These are phyloP conservation scores for Elysia chlorotica DNA, from an alignment of 1,140 invertebrate genomes.

Conservation along the genomic window DNA sequence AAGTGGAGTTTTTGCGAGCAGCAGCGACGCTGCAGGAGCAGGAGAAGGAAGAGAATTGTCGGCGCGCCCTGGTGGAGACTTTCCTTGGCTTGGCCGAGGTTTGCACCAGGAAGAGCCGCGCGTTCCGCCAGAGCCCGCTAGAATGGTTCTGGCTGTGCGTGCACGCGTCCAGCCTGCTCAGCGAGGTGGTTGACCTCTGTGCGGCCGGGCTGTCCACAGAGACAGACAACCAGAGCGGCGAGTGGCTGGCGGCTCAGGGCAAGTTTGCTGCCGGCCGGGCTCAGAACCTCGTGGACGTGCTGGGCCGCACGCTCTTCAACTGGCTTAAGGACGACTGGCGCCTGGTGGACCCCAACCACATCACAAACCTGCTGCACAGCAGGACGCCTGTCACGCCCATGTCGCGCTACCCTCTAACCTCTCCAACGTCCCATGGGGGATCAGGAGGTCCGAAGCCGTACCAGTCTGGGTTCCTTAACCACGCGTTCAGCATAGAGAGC, in stretches of 20 bases:
- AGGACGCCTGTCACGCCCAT: conserved; percentile 34
- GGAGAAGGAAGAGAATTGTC: conserved; percentile 39
- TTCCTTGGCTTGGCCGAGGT: conserved; percentile 50
- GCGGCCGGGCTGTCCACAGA: conserved; percentile 38
- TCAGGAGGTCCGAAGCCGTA: conserved; percentile 31
- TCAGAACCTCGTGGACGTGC: conserved; percentile 45
- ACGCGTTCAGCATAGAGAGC: conserved; percentile 44
- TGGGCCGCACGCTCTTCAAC: conserved; percentile 49
- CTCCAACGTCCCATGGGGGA: conserved; percentile 18
- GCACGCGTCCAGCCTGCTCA: conserved; percentile 48
- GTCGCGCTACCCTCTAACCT: conserved; percentile 35
- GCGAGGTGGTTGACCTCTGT: conserved; percentile 48
- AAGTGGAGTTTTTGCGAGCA: conserved; percentile 42
- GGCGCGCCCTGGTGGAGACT: conserved; percentile 38
- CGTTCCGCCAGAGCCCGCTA: conserved; percentile 51
- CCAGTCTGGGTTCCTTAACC: conserved; percentile 34
- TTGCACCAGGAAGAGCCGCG: conserved; percentile 46
- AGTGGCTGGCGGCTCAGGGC: conserved; percentile 46
- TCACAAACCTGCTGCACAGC: conserved; percentile 40
- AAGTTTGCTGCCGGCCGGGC: conserved; percentile 37
- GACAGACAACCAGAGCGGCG: conserved; percentile 43
- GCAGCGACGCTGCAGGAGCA: conserved; percentile 45
- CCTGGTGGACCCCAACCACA: conserved; percentile 46
- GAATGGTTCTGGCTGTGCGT: conserved; percentile 57
- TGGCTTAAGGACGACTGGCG: conserved; percentile 51